Evolutionary conservation across 2,797 vertebrate species (phyloP), one percentile per base, ranked within the genome.

Genomic region (Rhynchotus rufescens): DNA sequence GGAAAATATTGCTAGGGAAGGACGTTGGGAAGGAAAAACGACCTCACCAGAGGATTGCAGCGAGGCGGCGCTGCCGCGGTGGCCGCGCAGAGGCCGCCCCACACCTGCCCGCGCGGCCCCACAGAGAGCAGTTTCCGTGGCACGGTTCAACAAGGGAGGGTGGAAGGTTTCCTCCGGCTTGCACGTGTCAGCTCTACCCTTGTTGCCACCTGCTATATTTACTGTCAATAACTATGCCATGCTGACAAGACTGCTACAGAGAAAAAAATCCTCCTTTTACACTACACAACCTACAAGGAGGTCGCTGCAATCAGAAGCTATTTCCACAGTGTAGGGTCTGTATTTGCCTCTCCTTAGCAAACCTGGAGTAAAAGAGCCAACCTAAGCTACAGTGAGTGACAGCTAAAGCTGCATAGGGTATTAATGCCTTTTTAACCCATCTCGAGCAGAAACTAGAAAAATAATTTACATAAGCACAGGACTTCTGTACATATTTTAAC

Each of bases 401-500:
- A 93, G 90, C 92, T 87, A 54, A 54, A 54, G 26, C 28, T 54
- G 28, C 52, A 10, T 32, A 51, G 79, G 66, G 78, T 69, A 82
- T 78, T 87, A 68, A 85, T 59, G 90, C 62, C 51, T 80, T 84
- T 87, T 14, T 80, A 76, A 86, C 59, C 42, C 2, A 1, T 52
- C 3, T 1, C 73, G 78, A 75, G 82, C 84, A 90, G 79, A 80
- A 26, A 21, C 42, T 10, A 36, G 81, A 78, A 68, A 76, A 80
- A 68, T 13, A 59, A 72, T 56, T 59, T 88, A 52, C 54, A 19
- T 80, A 93, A 94, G 86, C 80, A 69, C 42, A 73, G 62, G 82
- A 28, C 64, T 94, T 80, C 69, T 83, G 84, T 83, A 87, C 34
- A 25, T 78, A 82, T 84, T 88, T 91, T 67, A 86, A 54, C 62